A percentile compares a stretch with the other conserved stretches of the same genome.
Evolutionary conservation across 2,113 vertebrate species (phyloP).

Genomic region (Nibea coibor): DNA sequence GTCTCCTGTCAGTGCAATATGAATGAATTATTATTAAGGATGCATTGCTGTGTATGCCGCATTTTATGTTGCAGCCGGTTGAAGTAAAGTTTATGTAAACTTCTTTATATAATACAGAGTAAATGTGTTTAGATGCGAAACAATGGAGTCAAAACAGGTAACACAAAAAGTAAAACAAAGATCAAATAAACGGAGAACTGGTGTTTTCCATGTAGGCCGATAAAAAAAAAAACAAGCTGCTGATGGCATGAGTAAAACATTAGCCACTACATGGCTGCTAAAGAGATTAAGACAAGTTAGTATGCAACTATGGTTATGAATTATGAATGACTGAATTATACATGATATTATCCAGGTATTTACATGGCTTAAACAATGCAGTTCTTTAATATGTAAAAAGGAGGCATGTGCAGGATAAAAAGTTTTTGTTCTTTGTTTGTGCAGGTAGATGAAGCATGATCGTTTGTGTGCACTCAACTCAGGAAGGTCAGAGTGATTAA

Average conservation of each 20-base stretch:
- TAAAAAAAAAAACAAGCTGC: not conserved
- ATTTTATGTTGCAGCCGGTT: no score
- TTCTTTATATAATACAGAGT: no score
- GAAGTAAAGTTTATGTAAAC: no score
- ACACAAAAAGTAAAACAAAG: no score
- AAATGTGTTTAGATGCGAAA: no score
- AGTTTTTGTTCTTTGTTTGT: not conserved
- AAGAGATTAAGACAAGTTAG: not conserved
- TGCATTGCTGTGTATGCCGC: no score
- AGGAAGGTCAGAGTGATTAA: conserved; percentile 33
- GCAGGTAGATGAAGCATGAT: not conserved
- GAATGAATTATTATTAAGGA: no score
- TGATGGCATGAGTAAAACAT: not conserved
- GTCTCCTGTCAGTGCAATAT: no score
- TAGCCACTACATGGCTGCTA: not conserved
- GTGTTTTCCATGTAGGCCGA: not conserved
- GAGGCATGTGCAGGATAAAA: not conserved
- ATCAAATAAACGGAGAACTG: no score
- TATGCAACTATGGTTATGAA: not conserved
- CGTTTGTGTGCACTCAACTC: not conserved
- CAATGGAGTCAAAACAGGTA: no score
- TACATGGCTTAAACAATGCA: not conserved
- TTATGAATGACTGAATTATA: no score
- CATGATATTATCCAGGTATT: not conserved
- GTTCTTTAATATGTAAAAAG: not conserved